These are phyloP conservation scores for Lycorma delicatula DNA, from an alignment of 1,140 invertebrate genomes.

Conservation along the genomic window DNA sequence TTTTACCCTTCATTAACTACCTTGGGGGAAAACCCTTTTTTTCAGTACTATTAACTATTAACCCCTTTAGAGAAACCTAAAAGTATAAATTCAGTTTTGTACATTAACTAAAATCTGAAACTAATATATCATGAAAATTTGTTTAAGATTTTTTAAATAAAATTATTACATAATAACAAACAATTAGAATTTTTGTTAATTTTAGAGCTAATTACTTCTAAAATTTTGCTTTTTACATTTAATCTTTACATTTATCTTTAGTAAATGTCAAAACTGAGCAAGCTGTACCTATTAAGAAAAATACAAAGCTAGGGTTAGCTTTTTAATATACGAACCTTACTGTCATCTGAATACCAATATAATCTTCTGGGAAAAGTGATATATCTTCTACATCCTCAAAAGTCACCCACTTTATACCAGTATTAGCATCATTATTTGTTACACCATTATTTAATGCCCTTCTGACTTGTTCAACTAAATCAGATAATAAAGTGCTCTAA, in stretches of 20 bases:
- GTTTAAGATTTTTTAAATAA: not conserved
- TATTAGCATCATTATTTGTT: not conserved
- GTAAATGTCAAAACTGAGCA: too few relatives aligned
- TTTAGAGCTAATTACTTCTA: not conserved
- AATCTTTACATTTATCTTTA: not conserved
- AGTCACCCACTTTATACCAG: not conserved
- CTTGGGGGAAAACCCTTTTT: too few relatives aligned
- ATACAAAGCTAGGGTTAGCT: not conserved
- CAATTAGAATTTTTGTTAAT: not conserved
- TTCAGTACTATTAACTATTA: too few relatives aligned
- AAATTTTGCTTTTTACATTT: not conserved
- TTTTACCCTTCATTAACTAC: too few relatives aligned
- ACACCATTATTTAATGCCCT: not conserved
- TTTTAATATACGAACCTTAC: not conserved
- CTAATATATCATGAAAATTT: too few relatives aligned
- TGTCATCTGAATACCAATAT: not conserved
- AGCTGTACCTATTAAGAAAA: not conserved
- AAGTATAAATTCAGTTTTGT: too few relatives aligned
- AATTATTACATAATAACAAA: not conserved
- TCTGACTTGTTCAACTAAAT: not conserved
- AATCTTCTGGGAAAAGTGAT: not conserved
- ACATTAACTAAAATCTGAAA: too few relatives aligned
- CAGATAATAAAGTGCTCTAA: not conserved
- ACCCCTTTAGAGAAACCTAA: too few relatives aligned
- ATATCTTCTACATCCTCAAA: not conserved